phyloP scores from a whole-genome alignment of 2,888 invertebrate genomes.

The Meghimatium bilineatum region DNA sequence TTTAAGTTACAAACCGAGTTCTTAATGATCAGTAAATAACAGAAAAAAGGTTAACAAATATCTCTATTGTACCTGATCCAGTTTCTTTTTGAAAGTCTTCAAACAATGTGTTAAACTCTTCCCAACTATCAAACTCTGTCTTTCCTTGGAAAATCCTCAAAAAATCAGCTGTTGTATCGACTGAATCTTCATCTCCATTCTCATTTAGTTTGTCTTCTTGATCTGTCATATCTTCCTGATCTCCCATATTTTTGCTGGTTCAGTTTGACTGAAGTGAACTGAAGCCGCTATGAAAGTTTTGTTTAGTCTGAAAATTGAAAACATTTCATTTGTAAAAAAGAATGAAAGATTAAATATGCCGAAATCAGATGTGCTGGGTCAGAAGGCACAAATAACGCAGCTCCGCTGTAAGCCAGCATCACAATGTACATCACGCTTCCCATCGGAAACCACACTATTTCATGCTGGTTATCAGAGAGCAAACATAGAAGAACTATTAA shows the following conservation, averaged over 20 bases:
- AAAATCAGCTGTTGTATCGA: conserved; percentile 44
- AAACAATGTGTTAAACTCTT: conserved; percentile 44
- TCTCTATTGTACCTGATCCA: conserved; percentile 34
- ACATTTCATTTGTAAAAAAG: too few species aligned
- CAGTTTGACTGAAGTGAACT: not conserved
- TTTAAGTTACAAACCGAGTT: too few species aligned
- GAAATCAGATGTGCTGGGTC: too few species aligned
- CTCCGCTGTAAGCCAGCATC: too few species aligned
- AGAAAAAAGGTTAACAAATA: not conserved
- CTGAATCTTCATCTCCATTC: conserved; percentile 17
- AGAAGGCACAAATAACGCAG: too few species aligned
- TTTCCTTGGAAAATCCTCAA: conserved; percentile 45
- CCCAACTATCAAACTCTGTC: conserved; percentile 47
- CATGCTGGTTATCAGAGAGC: too few species aligned
- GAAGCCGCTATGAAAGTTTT: not conserved
- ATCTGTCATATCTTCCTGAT: conserved; percentile 15
- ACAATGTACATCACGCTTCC: too few species aligned
- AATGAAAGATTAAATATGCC: too few species aligned
- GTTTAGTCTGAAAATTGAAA: not conserved
- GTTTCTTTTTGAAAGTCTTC: conserved; percentile 45
- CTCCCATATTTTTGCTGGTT: conserved; percentile 25
- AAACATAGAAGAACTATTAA: too few species aligned
- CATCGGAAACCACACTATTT: too few species aligned
- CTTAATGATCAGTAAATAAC: too few species aligned
- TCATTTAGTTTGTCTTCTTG: conserved; percentile 14